These are phyloP conservation scores for Turdus rufiventris DNA, from an alignment of 2,113 vertebrate genomes.

Conservation along the genomic window DNA sequence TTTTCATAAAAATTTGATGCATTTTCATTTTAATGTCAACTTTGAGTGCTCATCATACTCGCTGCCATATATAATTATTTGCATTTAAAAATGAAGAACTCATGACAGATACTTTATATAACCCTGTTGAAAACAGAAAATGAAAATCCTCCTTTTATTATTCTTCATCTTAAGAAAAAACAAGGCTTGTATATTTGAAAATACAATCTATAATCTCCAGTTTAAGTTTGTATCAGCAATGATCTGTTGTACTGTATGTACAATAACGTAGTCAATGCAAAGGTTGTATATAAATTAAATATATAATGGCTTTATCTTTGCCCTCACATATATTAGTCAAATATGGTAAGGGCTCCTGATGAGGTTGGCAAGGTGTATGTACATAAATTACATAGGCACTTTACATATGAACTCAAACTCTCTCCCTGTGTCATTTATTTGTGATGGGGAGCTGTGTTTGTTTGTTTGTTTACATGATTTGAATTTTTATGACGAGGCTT, in stretches of 20 bases:
- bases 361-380: background rate
- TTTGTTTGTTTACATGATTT: background rate
- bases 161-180: background rate
- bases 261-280: background rate
- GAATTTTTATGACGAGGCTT: background rate
- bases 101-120: constrained; percentile 44
- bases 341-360: background rate
- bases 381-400: background rate
- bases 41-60: constrained; percentile 10
- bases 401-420: background rate
- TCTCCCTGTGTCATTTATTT: background rate
- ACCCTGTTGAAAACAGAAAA: background rate
- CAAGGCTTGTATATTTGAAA: background rate
- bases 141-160: background rate
- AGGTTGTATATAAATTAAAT: background rate
- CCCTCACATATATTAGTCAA: background rate
- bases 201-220: background rate
- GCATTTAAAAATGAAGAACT: constrained; percentile 35
- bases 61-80: constrained; percentile 45
- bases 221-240: background rate
- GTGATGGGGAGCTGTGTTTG: background rate
- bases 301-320: background rate
- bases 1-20: constrained; percentile 5
- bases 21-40: constrained; percentile 18
- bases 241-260: background rate